A percentile compares a stretch with the other conserved stretches of the same genome.
These are phyloP conservation scores for Antigone vipio DNA, from an alignment of 2,113 vertebrate species.

Conservation along the genomic window DNA sequence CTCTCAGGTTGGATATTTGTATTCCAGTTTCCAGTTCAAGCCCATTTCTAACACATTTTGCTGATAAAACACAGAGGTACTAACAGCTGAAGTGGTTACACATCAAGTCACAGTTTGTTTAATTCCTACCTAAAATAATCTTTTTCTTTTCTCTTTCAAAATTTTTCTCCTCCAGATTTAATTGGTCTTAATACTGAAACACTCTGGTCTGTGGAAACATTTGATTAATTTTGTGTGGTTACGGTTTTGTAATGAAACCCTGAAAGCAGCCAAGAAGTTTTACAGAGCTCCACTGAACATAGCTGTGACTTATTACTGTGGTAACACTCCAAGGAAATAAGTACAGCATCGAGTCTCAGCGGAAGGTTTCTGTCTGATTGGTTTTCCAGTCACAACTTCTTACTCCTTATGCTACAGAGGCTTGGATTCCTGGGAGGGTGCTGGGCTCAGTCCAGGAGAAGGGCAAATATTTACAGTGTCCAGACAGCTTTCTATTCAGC, in stretches of 20 bases:
- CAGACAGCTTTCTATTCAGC: not conserved
- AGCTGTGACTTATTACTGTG: conserved; percentile 31
- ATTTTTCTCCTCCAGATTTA: not conserved
- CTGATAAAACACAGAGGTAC: not conserved
- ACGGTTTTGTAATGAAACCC: not conserved
- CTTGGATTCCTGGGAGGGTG: not conserved
- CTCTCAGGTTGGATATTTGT: not conserved
- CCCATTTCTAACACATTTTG: not conserved
- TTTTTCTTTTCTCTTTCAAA: not conserved
- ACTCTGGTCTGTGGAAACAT: not conserved
- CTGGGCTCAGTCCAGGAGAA: not conserved
- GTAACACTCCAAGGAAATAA: conserved; percentile 33
- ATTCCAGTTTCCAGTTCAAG: not conserved
- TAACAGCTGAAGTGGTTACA: not conserved
- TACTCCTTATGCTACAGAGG: not conserved
- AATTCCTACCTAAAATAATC: not conserved
- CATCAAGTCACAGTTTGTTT: not conserved
- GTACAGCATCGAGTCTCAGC: not conserved
- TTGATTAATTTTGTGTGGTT: conserved; percentile 23
- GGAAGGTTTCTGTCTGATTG: not conserved
- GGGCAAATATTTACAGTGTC: conserved; percentile 7
- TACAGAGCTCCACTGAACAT: not conserved
- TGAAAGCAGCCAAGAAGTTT: not conserved
- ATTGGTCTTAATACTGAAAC: not conserved
- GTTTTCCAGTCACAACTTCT: conserved; percentile 24